phyloP scores from a whole-genome alignment of 2,888 invertebrate species.

The Trachelus stipa region DNA sequence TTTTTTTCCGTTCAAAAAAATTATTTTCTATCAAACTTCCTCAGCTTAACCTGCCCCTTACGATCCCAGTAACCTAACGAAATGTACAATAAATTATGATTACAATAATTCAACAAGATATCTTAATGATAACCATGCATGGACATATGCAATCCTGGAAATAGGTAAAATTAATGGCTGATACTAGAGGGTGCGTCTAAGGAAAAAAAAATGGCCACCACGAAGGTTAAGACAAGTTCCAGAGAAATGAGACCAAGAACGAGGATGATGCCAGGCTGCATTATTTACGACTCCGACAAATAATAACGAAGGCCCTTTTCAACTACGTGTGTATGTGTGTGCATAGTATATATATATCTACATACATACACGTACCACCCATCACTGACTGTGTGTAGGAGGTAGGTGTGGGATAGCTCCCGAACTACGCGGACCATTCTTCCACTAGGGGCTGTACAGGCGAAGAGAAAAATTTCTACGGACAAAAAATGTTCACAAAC shows the following conservation, averaged over 20 bases:
- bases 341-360: neutral
- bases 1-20: neutral
- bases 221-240: neutral
- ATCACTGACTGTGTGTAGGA: neutral
- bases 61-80: neutral
- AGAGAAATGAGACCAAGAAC: neutral
- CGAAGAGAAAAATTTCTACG: slow-evolving; percentile 16
- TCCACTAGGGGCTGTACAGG: slow-evolving; percentile 19
- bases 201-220: neutral
- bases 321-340: neutral
- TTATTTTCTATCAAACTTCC: neutral
- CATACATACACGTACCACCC: neutral
- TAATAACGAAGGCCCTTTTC: slow-evolving; percentile 6
- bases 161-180: neutral
- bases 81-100: neutral
- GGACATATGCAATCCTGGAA: neutral
- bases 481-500: neutral
- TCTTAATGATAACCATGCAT: neutral
- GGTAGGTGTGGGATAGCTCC: slow-evolving; percentile 25
- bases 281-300: slow-evolving; percentile 12
- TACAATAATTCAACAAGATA: neutral
- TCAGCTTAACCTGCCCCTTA: neutral
- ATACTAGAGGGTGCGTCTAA: neutral
- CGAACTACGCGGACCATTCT: slow-evolving; percentile 35
- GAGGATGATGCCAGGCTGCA: neutral